Conservation (phyloP, 1,140 invertebrate genomes). For the Protaetia brevitarsis region DNA sequence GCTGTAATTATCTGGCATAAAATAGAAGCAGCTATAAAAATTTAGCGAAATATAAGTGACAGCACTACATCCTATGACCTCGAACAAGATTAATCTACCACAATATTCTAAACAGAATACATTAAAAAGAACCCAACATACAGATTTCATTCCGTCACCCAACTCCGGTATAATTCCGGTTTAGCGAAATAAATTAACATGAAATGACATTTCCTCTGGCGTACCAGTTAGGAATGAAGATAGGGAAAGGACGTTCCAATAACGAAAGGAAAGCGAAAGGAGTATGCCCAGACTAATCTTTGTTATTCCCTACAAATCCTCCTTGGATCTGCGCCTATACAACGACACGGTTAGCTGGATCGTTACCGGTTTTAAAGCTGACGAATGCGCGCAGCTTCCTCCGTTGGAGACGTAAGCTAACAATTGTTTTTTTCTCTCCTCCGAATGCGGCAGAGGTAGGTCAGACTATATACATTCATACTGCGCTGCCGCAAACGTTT, state of each 20-base stretch:
- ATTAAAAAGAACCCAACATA: not conserved
- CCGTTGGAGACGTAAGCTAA: slow-evolving; percentile 1
- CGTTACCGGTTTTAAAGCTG: slow-evolving; percentile 17
- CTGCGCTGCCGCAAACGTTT: not conserved
- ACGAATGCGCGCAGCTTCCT: slow-evolving; percentile 15
- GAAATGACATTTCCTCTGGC: not conserved
- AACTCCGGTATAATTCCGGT: not conserved
- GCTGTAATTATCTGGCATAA: too few species aligned
- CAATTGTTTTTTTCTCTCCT: slow-evolving; percentile 5
- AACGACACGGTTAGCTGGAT: slow-evolving; percentile 15
- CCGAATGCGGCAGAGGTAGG: not conserved
- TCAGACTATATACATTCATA: slow-evolving; percentile 2
- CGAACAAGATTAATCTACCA: too few species aligned
- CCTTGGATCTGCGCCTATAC: not conserved
- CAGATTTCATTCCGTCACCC: not conserved
- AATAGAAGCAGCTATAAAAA: too few species aligned
- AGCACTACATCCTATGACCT: too few species aligned
- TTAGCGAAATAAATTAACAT: not conserved
- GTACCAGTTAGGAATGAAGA: not conserved
- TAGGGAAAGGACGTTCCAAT: not conserved
- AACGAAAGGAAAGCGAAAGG: not conserved
- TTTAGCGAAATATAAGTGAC: too few species aligned
- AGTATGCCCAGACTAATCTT: slow-evolving; percentile 8
- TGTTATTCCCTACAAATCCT: slow-evolving; percentile 15
- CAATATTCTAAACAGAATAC: too few species aligned